These are phyloP conservation scores for Aramus guarauna DNA, from an alignment of 2,113 vertebrate genomes.

Conservation along the genomic window DNA sequence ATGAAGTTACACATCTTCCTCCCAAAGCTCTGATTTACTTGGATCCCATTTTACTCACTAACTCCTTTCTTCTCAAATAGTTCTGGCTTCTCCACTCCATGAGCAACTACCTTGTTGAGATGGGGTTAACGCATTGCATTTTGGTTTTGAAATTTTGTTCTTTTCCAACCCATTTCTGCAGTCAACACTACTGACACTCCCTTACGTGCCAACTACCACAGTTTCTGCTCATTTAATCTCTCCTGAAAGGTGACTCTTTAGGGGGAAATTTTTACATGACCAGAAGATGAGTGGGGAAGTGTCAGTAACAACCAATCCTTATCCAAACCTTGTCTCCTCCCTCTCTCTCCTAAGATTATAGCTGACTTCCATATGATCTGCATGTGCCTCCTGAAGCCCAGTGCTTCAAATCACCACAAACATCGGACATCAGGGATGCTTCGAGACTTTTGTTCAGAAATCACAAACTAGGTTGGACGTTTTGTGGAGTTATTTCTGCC, in stretches of 20 bases:
- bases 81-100: not conserved
- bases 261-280: not conserved
- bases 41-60: not conserved
- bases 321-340: not conserved
- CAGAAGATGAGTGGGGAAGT: not conserved
- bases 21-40: not conserved
- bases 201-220: rapidly evolving
- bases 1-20: not conserved
- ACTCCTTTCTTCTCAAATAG: not conserved
- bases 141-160: not conserved
- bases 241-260: not conserved
- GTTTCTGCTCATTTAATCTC: not conserved
- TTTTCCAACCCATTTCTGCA: not conserved
- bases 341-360: not conserved
- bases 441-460: not conserved
- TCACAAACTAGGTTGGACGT: not conserved
- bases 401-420: not conserved
- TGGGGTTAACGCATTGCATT: not conserved
- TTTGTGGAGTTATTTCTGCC: not conserved
- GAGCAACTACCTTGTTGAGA: not conserved
- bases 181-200: not conserved
- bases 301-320: not conserved
- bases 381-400: not conserved
- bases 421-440: not conserved
- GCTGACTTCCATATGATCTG: not conserved